Evolutionary conservation across 2,797 vertebrate species (phyloP), one percentile per base, ranked within the genome.

Genomic region (Arrhamphus sclerolepis): DNA sequence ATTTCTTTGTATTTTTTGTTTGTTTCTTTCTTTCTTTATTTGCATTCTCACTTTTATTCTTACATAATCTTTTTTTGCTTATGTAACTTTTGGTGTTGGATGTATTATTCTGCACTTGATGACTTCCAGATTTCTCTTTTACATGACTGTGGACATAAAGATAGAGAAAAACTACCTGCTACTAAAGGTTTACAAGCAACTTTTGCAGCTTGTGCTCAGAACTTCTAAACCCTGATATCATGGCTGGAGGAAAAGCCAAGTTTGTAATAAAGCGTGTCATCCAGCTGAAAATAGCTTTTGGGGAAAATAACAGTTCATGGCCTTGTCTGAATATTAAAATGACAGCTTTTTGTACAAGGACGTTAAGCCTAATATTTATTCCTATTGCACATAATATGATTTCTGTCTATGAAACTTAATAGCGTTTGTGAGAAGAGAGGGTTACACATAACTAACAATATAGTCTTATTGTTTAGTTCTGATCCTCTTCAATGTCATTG

Each of bases 41-140:
- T 62, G 21, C 38, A 49, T 59, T 49, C 14, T 6, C 18, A 17
- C 18, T 60, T 66, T 56, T 55, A 14, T 53, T 69, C 11, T 77
- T 67, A 66, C 60, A 20, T 73, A 66, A 70, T 11, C 1, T 62
- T 75, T 56, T n/a, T 62, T 13, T 31, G 1, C 57, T 75, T 65
- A 56, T 62, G 21, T 52, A 72, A 74, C 46, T 10, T 70, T 42
- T 40, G 14, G 34, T 41, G 17, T n/a, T 2, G 3, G 11, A 48
- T 7, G 1, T 52, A 8, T 52, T 57, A 56, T 41, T 46, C n/a
- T 68, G 6, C 7, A 28, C 16, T 39, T 21, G 28, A n/a, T 44
- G n/a, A 31, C 11, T 46, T 38, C 0, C 5, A 41, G 4, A 21
- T 42, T n/a, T 52, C 10, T 42, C 7, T 16, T 52, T 34, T n/a